phyloP scores from a whole-genome alignment of 2,888 invertebrate species.

The Melinaea marsaeus region DNA sequence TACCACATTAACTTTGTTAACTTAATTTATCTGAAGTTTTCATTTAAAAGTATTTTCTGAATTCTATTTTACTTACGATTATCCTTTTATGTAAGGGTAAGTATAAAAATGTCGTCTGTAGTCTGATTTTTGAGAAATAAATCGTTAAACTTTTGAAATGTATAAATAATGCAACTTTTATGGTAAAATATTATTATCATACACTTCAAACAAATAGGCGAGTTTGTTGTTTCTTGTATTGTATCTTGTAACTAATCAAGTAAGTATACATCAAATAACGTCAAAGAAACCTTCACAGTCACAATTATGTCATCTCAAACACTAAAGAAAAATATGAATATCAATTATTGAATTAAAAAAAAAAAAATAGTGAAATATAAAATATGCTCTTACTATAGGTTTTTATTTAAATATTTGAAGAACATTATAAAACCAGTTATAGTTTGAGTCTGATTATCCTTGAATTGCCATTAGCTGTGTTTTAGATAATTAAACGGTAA shows the following conservation, averaged over 20 bases:
- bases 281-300: too few species aligned
- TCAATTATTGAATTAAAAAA: too few species aligned
- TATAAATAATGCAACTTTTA: neutral
- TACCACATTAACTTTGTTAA: conserved; percentile 15
- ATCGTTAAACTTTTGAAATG: conserved; percentile 20
- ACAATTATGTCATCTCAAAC: too few species aligned
- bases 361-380: too few species aligned
- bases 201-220: too few species aligned
- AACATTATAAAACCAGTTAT: neutral
- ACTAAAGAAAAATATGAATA: too few species aligned
- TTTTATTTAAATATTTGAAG: too few species aligned
- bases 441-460: conserved; percentile 16
- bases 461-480: conserved; percentile 15
- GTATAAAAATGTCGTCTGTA: conserved; percentile 36
- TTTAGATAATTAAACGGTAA: conserved; percentile 23
- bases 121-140: conserved; percentile 32
- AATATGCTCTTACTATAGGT: too few species aligned
- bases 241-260: too few species aligned
- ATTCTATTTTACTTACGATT: conserved; percentile 22
- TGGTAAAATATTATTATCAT: too few species aligned
- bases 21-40: conserved; percentile 21
- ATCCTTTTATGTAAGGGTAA: conserved; percentile 26
- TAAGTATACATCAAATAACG: too few species aligned
- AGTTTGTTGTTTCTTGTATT: too few species aligned
- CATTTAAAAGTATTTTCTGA: conserved; percentile 25